phyloP scores from a whole-genome alignment of 1,140 invertebrate species.

The Caenorhabditis remanei region DNA sequence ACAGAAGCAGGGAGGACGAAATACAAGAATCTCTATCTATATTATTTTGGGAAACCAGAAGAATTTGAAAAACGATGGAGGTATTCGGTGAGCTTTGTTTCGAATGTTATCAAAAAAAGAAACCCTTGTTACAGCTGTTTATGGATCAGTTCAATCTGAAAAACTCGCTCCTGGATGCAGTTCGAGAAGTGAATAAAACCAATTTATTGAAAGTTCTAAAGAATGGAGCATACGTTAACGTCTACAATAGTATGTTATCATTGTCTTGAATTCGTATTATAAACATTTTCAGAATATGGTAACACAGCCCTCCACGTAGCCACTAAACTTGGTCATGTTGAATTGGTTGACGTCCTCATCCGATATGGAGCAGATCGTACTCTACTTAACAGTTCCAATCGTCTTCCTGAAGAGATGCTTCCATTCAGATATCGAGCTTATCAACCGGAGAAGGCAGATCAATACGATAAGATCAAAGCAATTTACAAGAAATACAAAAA shows the following conservation, averaged over 20 bases:
- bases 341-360: neutral
- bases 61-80: constrained; percentile 9
- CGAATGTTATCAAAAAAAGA: neutral
- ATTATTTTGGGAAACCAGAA: constrained; percentile 5
- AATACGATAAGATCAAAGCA: neutral
- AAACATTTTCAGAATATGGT: neutral
- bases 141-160: neutral
- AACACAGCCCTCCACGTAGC: constrained; percentile 5
- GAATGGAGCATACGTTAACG: neutral
- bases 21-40: neutral
- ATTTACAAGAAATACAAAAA: constrained; percentile 15
- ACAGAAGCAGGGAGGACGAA: neutral
- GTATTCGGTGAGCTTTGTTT: neutral
- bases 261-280: too few relatives aligned
- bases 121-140: neutral
- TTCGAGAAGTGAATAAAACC: neutral
- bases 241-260: neutral
- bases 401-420: neutral
- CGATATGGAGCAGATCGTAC: neutral
- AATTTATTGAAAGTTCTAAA: neutral
- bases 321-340: neutral
- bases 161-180: neutral
- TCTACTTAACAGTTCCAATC: neutral
- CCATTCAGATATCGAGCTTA: neutral
- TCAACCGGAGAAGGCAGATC: neutral